These are phyloP conservation scores for Epizoanthus ramosus DNA, from an alignment of 92 coral and sea anemone species.

Conservation along the genomic window DNA sequence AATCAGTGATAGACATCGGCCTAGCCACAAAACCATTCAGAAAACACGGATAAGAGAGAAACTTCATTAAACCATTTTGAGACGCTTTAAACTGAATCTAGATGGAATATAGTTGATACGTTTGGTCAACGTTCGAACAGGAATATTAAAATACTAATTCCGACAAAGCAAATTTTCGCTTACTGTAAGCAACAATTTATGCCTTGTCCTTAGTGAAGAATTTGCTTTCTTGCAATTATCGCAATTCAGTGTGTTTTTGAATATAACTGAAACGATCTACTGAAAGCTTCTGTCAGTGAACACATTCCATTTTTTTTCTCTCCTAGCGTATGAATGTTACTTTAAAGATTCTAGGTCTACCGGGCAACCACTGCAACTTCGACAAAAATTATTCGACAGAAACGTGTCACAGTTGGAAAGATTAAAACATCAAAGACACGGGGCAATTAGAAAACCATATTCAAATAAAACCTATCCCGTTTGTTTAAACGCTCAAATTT, in stretches of 20 bases:
- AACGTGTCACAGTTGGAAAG: slow-evolving; percentile 27
- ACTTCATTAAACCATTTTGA: slow-evolving; percentile 31
- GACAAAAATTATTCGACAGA: slow-evolving; percentile 20
- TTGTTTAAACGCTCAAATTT: slow-evolving; percentile 37
- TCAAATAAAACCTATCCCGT: slow-evolving; percentile 25
- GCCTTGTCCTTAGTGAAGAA: neutral
- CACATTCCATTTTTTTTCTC: neutral
- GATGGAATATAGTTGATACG: neutral
- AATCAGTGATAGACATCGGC: slow-evolving; percentile 26
- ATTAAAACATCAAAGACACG: slow-evolving; percentile 28
- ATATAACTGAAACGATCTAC: neutral
- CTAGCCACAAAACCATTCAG: slow-evolving; percentile 2
- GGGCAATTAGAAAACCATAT: slow-evolving; percentile 33
- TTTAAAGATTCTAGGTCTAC: neutral
- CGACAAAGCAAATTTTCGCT: neutral
- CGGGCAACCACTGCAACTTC: slow-evolving; percentile 30
- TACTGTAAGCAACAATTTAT: neutral
- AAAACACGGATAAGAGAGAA: slow-evolving; percentile 10
- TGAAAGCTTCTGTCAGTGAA: neutral
- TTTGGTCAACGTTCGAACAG: neutral
- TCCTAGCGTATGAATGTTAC: neutral
- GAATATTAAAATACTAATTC: too few species aligned
- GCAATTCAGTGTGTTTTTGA: too few species aligned
- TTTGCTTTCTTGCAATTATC: neutral
- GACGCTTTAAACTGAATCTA: slow-evolving; percentile 1